A percentile compares a stretch with the other conserved stretches of the same genome.
These are phyloP conservation scores for Nycticryphes semicollaris DNA, from an alignment of 2,113 vertebrate genomes.

Conservation along the genomic window DNA sequence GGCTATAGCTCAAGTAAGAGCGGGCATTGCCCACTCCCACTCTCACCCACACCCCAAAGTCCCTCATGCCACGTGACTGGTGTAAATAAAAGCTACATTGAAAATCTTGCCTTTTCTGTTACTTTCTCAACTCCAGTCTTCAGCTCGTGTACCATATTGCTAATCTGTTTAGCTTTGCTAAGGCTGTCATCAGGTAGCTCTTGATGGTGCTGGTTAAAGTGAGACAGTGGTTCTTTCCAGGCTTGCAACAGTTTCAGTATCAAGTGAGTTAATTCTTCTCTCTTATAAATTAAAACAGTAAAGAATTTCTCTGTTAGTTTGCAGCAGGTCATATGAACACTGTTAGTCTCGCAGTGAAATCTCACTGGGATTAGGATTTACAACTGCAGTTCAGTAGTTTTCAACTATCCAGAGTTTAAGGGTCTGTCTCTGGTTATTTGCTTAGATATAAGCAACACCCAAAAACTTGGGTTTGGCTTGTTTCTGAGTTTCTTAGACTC, in stretches of 20 bases:
- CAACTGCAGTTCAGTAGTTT: background rate
- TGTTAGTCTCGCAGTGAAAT: background rate
- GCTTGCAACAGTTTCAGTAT: constrained; percentile 81
- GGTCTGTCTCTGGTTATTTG: background rate
- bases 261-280: constrained; percentile 78
- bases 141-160: constrained; percentile 81
- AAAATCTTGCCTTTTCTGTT: constrained; percentile 76
- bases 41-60: fast-evolving
- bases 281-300: constrained; percentile 43
- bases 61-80: background rate
- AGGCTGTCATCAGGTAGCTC: constrained; percentile 75
- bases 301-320: background rate
- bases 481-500: background rate
- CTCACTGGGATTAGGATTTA: background rate
- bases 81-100: background rate
- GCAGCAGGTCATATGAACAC: background rate
- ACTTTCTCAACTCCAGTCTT: constrained; percentile 80
- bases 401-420: background rate
- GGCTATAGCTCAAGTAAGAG: background rate
- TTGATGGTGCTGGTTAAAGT: constrained; percentile 76
- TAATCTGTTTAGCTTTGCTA: constrained; percentile 82
- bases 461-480: background rate
- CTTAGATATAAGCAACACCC: background rate
- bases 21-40: background rate
- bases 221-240: constrained; percentile 81